Conservation (phyloP, 2,888 invertebrate species). For the Barypeithes pellucidus region DNA sequence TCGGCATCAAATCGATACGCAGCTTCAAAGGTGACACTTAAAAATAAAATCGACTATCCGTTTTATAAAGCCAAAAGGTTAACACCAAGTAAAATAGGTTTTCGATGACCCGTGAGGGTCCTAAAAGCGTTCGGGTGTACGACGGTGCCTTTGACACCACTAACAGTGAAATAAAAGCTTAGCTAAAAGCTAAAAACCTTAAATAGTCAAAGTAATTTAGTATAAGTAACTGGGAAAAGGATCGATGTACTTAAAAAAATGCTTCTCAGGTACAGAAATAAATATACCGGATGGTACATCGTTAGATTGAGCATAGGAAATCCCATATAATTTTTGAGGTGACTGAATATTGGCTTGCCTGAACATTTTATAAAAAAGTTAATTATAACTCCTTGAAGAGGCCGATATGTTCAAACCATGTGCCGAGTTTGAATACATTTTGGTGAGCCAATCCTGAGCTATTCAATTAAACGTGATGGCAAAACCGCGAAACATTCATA, state of each 20-base stretch:
- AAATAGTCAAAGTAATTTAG: slow-evolving; percentile 40
- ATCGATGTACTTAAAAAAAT: neutral
- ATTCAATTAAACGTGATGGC: too few relatives aligned
- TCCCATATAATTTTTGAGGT: too few relatives aligned
- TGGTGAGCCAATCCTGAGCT: too few relatives aligned
- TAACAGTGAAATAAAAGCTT: slow-evolving; percentile 43
- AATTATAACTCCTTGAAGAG: too few relatives aligned
- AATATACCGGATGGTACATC: too few relatives aligned
- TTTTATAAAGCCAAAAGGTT: slow-evolving; percentile 36
- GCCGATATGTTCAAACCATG: too few relatives aligned
- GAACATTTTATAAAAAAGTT: too few relatives aligned
- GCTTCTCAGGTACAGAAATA: too few relatives aligned
- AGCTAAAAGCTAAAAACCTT: slow-evolving; percentile 38
- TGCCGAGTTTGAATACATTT: too few relatives aligned
- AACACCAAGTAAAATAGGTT: slow-evolving; percentile 43
- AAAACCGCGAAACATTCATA: too few relatives aligned
- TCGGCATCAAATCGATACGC: neutral
- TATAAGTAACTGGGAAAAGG: neutral
- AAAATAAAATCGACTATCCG: slow-evolving; percentile 15
- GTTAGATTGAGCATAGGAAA: too few relatives aligned
- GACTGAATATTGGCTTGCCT: too few relatives aligned
- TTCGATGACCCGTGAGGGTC: slow-evolving; percentile 40
- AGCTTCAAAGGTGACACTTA: neutral
- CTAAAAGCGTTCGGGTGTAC: slow-evolving; percentile 48
- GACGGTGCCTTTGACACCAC: slow-evolving; percentile 44